These are phyloP conservation scores for Rhagophthalmus giganteus DNA, from an alignment of 2,888 invertebrate species.

Conservation along the genomic window DNA sequence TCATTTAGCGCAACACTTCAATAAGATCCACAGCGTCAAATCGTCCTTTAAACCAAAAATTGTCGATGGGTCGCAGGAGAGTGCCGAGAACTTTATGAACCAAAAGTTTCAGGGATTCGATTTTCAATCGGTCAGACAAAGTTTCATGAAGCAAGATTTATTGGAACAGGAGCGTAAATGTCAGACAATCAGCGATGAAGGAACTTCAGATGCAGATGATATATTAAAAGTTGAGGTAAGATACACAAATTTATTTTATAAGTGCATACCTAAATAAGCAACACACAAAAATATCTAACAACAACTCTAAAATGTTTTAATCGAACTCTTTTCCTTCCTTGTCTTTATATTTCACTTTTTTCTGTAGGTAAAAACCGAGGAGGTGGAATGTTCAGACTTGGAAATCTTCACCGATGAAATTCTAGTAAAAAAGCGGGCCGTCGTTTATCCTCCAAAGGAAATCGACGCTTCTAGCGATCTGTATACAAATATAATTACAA, in stretches of 20 bases:
- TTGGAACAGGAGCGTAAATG: conserved; percentile 34
- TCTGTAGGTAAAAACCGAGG: conserved; percentile 3
- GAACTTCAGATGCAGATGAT: conserved; percentile 20
- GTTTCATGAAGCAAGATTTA: conserved; percentile 49
- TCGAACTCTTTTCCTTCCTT: no score
- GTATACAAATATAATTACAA: conserved; percentile 54
- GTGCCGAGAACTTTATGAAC: conserved; percentile 44
- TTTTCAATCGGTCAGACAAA: conserved; percentile 48
- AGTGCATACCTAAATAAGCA: no score
- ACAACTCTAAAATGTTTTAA: no score
- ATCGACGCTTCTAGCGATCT: conserved; percentile 52
- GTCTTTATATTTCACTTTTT: no score
- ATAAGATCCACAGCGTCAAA: conserved; percentile 57
- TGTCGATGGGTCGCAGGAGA: conserved; percentile 33
- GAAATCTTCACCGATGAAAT: conserved; percentile 7
- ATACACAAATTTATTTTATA: background rate
- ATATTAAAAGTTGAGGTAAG: conserved; percentile 4
- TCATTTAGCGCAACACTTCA: conserved; percentile 61
- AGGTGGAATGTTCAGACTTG: conserved; percentile 5
- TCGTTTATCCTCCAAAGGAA: conserved; percentile 46
- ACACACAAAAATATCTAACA: no score
- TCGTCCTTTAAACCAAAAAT: conserved; percentile 24
- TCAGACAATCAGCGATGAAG: conserved; percentile 11
- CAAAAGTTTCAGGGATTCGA: conserved; percentile 51
- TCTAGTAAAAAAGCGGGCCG: background rate